Evolutionary conservation across 2,888 invertebrate genomes (phyloP).

Genomic region (Acanthococcus lagerstroemiae): DNA sequence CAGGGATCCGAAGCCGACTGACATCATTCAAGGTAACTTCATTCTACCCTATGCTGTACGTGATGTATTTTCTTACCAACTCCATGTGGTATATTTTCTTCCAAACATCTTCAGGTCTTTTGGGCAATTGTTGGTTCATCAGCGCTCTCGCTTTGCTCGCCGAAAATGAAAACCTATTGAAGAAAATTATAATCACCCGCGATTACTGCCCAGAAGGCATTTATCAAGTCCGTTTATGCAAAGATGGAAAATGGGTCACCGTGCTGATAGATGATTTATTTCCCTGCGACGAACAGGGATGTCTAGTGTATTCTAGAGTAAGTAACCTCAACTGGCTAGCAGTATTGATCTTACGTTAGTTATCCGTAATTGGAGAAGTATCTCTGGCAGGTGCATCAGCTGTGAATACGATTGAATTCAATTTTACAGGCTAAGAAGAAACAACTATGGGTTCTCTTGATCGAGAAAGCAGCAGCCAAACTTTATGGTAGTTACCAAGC

Average conservation of each 20-base stretch:
- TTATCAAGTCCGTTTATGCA: slow-evolving; percentile 84
- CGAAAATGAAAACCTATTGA: slow-evolving; percentile 87
- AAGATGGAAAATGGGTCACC: slow-evolving; percentile 94
- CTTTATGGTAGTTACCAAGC: not conserved
- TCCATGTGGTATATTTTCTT: not conserved
- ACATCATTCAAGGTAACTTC: not conserved
- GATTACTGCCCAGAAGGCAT: slow-evolving; percentile 72
- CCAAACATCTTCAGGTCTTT: slow-evolving; percentile 55
- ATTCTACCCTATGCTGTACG: not conserved
- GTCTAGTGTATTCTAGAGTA: too few relatives aligned
- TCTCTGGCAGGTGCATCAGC: too few relatives aligned
- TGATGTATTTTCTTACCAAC: not conserved
- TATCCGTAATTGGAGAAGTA: too few relatives aligned
- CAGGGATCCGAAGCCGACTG: not conserved
- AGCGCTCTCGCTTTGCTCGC: slow-evolving; percentile 93
- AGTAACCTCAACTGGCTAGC: too few relatives aligned
- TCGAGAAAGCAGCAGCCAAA: not conserved
- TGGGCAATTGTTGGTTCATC: slow-evolving; percentile 96
- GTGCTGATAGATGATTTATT: slow-evolving; percentile 91
- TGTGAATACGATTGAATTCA: not conserved
- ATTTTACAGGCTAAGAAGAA: not conserved
- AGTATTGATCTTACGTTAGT: too few relatives aligned
- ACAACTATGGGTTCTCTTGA: not conserved
- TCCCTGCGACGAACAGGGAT: slow-evolving; percentile 85
- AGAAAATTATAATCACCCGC: slow-evolving; percentile 75